phyloP scores from a whole-genome alignment of 2,888 invertebrate genomes.

The Phortica okadai region DNA sequence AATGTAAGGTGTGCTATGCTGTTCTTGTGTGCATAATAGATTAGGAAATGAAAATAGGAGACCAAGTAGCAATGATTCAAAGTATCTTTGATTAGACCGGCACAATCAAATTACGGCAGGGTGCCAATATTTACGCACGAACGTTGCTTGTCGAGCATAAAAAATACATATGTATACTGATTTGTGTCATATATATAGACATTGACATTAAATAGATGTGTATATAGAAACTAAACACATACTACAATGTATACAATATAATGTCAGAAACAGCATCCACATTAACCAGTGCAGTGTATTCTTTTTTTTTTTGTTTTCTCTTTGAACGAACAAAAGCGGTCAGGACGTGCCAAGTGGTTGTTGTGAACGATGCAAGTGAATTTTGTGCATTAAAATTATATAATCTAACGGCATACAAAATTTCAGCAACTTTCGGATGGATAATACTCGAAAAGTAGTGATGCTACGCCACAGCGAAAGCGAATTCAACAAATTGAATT shows the following conservation, averaged over 20 bases:
- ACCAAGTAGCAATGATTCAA: no score
- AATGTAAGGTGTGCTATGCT: no score
- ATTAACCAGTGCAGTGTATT: neutral
- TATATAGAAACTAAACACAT: neutral
- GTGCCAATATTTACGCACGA: neutral
- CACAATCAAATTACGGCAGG: neutral
- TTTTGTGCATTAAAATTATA: neutral
- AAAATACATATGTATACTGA: neutral
- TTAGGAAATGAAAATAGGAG: no score
- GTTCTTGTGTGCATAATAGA: no score
- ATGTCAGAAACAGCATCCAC: neutral
- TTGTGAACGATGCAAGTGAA: neutral
- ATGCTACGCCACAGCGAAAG: constrained; percentile 84
- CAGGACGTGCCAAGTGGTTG: constrained; percentile 12
- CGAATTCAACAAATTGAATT: constrained; percentile 85
- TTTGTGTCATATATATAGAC: neutral
- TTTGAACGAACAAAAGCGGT: neutral
- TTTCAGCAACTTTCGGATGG: constrained; percentile 49
- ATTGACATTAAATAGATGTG: neutral
- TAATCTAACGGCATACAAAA: neutral
- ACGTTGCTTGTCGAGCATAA: neutral
- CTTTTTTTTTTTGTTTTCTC: neutral
- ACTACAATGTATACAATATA: neutral
- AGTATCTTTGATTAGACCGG: no score
- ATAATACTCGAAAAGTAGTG: constrained; percentile 75